These are phyloP conservation scores for Decapterus maruadsi DNA, from an alignment of 2,797 vertebrate genomes.

Conservation along the genomic window DNA sequence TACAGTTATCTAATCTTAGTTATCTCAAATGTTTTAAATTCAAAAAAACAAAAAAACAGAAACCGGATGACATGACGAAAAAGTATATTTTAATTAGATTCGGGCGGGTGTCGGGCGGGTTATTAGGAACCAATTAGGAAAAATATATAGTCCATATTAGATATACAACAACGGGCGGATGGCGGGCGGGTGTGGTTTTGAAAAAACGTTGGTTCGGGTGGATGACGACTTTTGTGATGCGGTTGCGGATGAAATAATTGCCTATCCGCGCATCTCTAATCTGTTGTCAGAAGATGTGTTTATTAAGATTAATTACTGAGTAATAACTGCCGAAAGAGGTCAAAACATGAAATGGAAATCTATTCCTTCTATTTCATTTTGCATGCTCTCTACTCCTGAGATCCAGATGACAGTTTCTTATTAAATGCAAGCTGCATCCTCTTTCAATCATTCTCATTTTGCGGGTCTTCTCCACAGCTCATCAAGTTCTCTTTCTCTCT, in stretches of 20 bases:
- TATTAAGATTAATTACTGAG: constrained; percentile 81
- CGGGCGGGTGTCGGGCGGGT: too few relatives aligned
- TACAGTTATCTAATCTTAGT: constrained; percentile 11
- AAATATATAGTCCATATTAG: too few relatives aligned
- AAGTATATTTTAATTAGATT: too few relatives aligned
- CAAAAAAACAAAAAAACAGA: too few relatives aligned
- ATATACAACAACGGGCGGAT: too few relatives aligned
- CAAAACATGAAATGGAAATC: constrained; percentile 33
- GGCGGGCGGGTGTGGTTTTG: too few relatives aligned
- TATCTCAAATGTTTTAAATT: constrained; percentile 59
- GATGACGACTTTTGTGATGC: too few relatives aligned
- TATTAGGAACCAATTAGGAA: too few relatives aligned
- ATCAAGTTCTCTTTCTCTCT: constrained; percentile 15
- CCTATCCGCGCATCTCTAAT: too few relatives aligned
- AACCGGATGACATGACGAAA: too few relatives aligned
- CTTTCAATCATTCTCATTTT: constrained; percentile 36
- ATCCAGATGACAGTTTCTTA: constrained; percentile 34
- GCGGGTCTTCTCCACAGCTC: constrained; percentile 40
- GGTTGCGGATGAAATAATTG: too few relatives aligned
- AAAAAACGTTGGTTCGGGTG: too few relatives aligned
- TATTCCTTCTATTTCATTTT: constrained; percentile 36
- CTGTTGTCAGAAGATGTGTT: constrained; percentile 80
- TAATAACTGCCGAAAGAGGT: constrained; percentile 75
- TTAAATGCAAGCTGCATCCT: constrained; percentile 39
- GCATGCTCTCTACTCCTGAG: constrained; percentile 18